Evolutionary conservation across 1,140 invertebrate species (phyloP).

Genomic region (Plodia interpunctella): DNA sequence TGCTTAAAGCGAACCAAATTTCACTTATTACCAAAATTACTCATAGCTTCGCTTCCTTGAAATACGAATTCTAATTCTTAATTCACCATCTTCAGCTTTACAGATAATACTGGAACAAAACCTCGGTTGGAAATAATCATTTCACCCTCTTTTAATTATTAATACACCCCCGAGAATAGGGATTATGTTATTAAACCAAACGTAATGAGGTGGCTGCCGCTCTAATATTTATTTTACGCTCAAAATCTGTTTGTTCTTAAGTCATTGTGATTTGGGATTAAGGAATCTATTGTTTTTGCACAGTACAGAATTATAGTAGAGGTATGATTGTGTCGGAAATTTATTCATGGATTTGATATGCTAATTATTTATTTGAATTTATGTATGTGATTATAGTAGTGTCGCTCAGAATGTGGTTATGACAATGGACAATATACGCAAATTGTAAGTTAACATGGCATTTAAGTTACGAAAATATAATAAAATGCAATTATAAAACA

Average conservation of each 20-base stretch:
- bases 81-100: slow-evolving; percentile 24
- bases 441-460: too few species aligned
- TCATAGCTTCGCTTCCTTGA: background rate
- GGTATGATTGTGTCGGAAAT: too few species aligned
- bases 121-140: slow-evolving; percentile 32
- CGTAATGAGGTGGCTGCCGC: slow-evolving; percentile 22
- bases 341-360: too few species aligned
- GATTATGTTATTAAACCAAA: slow-evolving; percentile 44
- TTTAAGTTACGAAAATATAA: too few species aligned
- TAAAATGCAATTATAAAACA: too few species aligned
- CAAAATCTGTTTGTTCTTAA: background rate
- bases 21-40: too few species aligned
- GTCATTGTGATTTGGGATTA: slow-evolving; percentile 5
- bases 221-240: slow-evolving; percentile 3
- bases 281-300: background rate
- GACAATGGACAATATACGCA: too few species aligned
- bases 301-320: too few species aligned
- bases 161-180: slow-evolving; percentile 44
- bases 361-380: too few species aligned
- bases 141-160: slow-evolving; percentile 51
- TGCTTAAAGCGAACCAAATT: too few species aligned
- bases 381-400: too few species aligned
- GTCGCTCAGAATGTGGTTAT: too few species aligned
- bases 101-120: slow-evolving; percentile 45
- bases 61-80: slow-evolving; percentile 3